Evolutionary conservation across 2,113 vertebrate genomes (phyloP).

Genomic region (Falcunculus frontatus): DNA sequence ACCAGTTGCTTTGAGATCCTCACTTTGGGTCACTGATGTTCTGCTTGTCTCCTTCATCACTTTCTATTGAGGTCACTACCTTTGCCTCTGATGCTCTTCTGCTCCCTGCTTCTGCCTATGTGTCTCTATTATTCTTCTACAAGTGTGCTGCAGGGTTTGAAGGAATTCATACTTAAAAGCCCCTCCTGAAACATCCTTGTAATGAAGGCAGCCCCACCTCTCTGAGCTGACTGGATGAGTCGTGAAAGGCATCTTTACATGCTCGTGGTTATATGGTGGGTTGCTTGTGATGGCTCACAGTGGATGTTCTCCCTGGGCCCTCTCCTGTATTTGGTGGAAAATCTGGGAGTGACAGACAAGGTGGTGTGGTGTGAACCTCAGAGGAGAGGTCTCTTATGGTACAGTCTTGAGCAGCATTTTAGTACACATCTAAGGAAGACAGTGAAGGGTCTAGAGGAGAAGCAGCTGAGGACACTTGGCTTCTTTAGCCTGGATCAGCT

Average conservation of each 20-base stretch:
- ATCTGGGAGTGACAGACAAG: neutral
- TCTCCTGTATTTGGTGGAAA: neutral
- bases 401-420: neutral
- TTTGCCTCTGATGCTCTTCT: neutral
- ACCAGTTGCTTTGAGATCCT: neutral
- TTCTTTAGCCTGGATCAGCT: neutral
- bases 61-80: neutral
- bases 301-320: neutral
- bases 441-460: neutral
- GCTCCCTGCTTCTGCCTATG: neutral
- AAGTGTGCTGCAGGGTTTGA: neutral
- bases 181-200: neutral
- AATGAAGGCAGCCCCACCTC: neutral
- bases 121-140: neutral
- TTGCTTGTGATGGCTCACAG: neutral
- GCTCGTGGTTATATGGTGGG: neutral
- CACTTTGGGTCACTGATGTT: neutral
- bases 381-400: neutral
- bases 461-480: neutral
- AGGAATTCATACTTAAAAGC: neutral
- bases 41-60: neutral
- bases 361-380: neutral
- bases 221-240: neutral
- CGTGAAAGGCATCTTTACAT: neutral
- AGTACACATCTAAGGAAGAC: fast-evolving